Percentiles rank a stretch among this genome's conserved stretches.
phyloP scores from a whole-genome alignment of 2,113 vertebrate genomes.

The Bubo bubo region DNA sequence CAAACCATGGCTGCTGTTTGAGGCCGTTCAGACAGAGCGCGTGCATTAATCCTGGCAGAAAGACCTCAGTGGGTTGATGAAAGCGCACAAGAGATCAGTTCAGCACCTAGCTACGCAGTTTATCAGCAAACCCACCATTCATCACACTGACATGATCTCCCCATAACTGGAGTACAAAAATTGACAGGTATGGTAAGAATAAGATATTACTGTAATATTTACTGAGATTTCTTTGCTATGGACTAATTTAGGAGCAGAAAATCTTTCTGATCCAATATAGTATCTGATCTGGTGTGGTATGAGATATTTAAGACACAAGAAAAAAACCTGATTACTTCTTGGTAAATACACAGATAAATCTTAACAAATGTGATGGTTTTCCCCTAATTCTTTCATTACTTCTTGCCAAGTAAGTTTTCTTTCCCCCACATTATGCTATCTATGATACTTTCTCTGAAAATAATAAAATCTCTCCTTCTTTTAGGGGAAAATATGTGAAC shows the following conservation, averaged over 20 bases:
- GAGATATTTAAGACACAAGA: not conserved
- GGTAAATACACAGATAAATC: not conserved
- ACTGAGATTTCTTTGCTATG: slow-evolving; percentile 6
- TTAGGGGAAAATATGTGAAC: not conserved
- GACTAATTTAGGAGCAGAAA: not conserved
- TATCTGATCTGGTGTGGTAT: not conserved
- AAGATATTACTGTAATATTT: not conserved
- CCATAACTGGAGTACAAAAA: not conserved
- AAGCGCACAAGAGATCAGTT: not conserved
- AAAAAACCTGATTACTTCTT: not conserved
- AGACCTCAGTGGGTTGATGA: not conserved
- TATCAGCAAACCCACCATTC: not conserved
- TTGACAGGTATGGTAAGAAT: not conserved
- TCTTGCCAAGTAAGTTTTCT: not conserved
- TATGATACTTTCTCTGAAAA: not conserved
- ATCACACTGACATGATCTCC: not conserved
- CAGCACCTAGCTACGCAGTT: not conserved
- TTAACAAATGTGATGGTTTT: not conserved
- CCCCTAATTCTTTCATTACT: not conserved
- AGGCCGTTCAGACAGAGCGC: not conserved
- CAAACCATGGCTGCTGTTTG: not conserved
- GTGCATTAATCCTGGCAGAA: slow-evolving; percentile 18
- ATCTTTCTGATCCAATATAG: not conserved
- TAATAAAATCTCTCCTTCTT: not conserved
- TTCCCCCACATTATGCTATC: not conserved